Evolutionary conservation across 2,113 vertebrate genomes (phyloP).

Genomic region (Ivindomyrus marchei): DNA sequence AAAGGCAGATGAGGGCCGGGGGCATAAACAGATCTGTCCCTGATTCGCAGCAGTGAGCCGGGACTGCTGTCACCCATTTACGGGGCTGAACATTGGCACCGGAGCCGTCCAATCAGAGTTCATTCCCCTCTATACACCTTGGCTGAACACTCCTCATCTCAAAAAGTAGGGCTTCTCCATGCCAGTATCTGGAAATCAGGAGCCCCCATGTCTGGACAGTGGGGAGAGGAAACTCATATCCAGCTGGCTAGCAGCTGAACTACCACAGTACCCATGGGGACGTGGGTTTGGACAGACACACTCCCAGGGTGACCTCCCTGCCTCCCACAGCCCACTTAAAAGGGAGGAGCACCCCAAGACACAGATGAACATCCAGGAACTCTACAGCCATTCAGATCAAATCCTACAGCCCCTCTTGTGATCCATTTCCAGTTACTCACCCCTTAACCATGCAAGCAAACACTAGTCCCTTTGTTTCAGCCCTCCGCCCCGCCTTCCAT

Average conservation of each 20-base stretch:
- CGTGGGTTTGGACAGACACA: not conserved
- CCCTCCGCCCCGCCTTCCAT: not conserved
- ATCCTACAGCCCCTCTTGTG: not conserved
- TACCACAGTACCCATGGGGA: not conserved
- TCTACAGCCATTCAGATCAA: not conserved
- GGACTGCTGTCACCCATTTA: not conserved
- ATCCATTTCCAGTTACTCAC: slow-evolving; percentile 1
- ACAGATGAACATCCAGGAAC: not conserved
- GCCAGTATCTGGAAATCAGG: not conserved
- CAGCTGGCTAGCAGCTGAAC: not conserved
- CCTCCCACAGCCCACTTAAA: not conserved
- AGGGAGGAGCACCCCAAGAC: not conserved
- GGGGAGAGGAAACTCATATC: not conserved
- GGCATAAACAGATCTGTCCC: slow-evolving; percentile 8
- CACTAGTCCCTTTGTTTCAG: not conserved
- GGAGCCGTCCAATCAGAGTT: not conserved
- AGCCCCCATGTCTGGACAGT: not conserved
- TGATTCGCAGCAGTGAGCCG: not conserved
- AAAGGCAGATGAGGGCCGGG: not conserved
- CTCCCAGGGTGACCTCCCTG: not conserved
- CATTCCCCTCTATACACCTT: not conserved
- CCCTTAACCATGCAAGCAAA: slow-evolving; percentile 14
- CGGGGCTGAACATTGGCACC: not conserved
- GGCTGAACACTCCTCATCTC: not conserved
- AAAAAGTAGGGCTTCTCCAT: not conserved